Evolutionary conservation across 2,797 vertebrate species (phyloP), one percentile per base, ranked within the genome.

Genomic region (Gambusia yucatana): DNA sequence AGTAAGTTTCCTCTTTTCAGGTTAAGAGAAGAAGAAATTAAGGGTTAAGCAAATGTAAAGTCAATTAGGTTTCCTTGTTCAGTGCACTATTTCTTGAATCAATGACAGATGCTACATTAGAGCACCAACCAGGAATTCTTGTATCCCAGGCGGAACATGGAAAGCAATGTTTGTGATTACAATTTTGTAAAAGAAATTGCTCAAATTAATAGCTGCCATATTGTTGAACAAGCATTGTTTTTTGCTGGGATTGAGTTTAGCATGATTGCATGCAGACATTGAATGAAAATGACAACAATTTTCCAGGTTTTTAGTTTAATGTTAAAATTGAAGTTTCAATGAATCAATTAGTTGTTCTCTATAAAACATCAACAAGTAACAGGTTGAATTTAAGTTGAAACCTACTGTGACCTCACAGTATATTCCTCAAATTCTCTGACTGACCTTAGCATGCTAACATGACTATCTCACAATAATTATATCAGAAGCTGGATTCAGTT

Each of bases 1-100:
- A 77, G 10, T 59, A 70, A 82, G 78, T 83, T 84, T 90, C 83
- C 69, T 30, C 43, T 76, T 89, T 86, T 81, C 70, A 81, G 46
- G 83, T 83, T 80, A 73, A 63, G 47, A 2, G 50, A 65, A 36
- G 36, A 57, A n/a, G n/a, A 36, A 41, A 84, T 80, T 91, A 90
- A 81, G 72, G 28, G 75, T 90, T 90, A 87, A 78, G 46, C 25
- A 41, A 83, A 77, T 77, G 50, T 79, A 83, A 90, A 92, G 82
- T 67, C 69, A 84, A 85, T 90, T 87, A 76, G 65, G 33, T 44
- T n/a, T 59, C 55, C 75, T 69, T 47, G 74, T 75, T 16, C 46
- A 44, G 76, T 75, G 71, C 59, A 73, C 72, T 59, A 71, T 70
- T 44, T 76, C 82, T 69, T 74, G 36, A 33, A 46, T 72, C 75